Base-by-base conservation (phyloP, 2,888 invertebrate species). In the Petrophora chlorosata region DNA sequence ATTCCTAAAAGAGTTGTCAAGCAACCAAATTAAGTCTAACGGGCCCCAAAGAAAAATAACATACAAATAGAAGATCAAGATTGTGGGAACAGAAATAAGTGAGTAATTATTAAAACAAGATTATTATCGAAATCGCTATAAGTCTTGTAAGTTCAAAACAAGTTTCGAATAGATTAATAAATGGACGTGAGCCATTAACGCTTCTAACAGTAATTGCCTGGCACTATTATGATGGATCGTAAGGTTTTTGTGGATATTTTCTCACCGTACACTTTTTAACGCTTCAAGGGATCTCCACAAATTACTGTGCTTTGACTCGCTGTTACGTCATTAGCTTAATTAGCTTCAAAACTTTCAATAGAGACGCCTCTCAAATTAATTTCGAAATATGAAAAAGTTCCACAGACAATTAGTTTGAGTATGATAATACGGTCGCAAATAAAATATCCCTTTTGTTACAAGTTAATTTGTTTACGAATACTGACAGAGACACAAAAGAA, bases 41-140 rank as follows among this genome's bases (percentile, higher is more conserved):
- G 70, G 73, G 56, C 53, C 43, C 67, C 62, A 74, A 48, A 79
- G 82, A 83, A 81, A 86, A 82, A 85, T 85, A 82, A 78, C 80
- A 69, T 81, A 88, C 83, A 86, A 88, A 88, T 81, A 73, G 67
- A 63, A 73, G 75, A 87, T 88, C 85, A 85, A 86, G 87, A 86
- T 88, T 82, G 82, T 82, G 78, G 72, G 77, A 83, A 82, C 80
- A 82, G 73, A 78, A 83, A 87, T 83, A 82, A 82, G 71, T 77
- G 71, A 76, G 85, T 88, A 85, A 90, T 87, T 88, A 89, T 87
- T 81, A 83, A 80, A 85, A 87, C 83, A 83, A 88, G 89, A 89
- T 89, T 83, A 85, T 82, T 87, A 89, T 90, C 89, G 70, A 78
- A 85, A 85, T 83, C 73, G 74, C 79, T 82, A 76, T 82, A 84